A percentile compares a stretch with the other conserved stretches of the same genome.
These are phyloP conservation scores for Poecile atricapillus DNA, from an alignment of 2,113 vertebrate species.

Conservation along the genomic window DNA sequence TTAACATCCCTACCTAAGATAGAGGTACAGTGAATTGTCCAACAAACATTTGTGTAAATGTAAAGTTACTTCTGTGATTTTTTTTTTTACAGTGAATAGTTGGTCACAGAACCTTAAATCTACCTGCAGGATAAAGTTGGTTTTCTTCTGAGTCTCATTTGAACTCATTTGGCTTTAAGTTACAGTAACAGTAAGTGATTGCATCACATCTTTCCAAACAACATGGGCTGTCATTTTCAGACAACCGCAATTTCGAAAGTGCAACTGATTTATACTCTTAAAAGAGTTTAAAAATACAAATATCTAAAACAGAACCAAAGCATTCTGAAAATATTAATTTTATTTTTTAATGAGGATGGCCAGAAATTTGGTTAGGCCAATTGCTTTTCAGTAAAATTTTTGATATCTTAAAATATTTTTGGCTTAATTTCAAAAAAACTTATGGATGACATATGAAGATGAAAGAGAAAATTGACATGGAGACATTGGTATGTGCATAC, in stretches of 20 bases:
- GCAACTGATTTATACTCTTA: neutral
- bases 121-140: neutral
- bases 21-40: neutral
- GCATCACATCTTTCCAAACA: neutral
- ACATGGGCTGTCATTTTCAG: neutral
- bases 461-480: neutral
- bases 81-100: neutral
- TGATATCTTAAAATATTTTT: neutral
- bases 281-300: neutral
- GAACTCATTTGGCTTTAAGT: neutral
- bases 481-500: neutral
- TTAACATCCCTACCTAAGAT: neutral
- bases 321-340: neutral
- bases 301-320: neutral
- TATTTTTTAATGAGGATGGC: neutral
- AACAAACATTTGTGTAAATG: neutral
- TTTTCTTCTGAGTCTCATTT: neutral
- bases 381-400: neutral
- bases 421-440: neutral
- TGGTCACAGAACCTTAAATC: neutral
- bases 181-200: neutral
- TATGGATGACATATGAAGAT: neutral
- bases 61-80: neutral
- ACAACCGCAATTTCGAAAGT: neutral
- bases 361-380: neutral